These are phyloP conservation scores for Cephus cinctus DNA, from an alignment of 1,140 invertebrate genomes.

Conservation along the genomic window DNA sequence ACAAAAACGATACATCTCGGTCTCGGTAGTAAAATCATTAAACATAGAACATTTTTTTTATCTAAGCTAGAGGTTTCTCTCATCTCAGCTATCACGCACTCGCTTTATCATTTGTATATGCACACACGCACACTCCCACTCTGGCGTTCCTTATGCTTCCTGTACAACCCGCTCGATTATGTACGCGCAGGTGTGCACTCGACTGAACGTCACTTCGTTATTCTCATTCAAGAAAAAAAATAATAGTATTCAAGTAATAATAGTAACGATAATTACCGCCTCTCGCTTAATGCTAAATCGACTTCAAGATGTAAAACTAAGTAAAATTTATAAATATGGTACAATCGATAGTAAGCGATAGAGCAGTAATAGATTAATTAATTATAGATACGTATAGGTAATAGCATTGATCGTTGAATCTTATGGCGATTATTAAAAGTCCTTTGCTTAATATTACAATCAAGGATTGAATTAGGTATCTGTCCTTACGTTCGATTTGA, in stretches of 20 bases:
- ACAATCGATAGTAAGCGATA: conserved; percentile 52
- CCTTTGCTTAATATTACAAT: conserved; percentile 33
- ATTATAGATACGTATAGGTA: conserved; percentile 49
- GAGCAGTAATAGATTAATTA: conserved; percentile 48
- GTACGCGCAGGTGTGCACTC: too few species aligned
- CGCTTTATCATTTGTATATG: neutral
- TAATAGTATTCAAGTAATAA: conserved; percentile 15
- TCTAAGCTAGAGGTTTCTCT: conserved; percentile 16
- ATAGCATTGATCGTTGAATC: conserved; percentile 52
- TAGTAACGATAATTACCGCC: conserved; percentile 24
- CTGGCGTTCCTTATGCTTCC: neutral
- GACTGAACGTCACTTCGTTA: too few species aligned
- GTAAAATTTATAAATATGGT: conserved; percentile 51
- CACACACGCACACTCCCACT: neutral
- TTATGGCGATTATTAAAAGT: conserved; percentile 46
- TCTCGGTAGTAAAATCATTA: conserved; percentile 44
- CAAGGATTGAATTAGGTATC: conserved; percentile 36
- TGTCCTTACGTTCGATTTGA: conserved; percentile 38
- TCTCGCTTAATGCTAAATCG: conserved; percentile 35
- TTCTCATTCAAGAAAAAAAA: too few species aligned
- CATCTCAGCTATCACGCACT: too few species aligned
- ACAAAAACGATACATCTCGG: conserved; percentile 43
- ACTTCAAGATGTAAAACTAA: conserved; percentile 50
- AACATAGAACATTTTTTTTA: conserved; percentile 34
- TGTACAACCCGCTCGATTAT: too few species aligned